Percentiles rank a stretch among this genome's conserved stretches.
These are phyloP conservation scores for Mohoua ochrocephala DNA, from an alignment of 2,113 vertebrate genomes.

Conservation along the genomic window DNA sequence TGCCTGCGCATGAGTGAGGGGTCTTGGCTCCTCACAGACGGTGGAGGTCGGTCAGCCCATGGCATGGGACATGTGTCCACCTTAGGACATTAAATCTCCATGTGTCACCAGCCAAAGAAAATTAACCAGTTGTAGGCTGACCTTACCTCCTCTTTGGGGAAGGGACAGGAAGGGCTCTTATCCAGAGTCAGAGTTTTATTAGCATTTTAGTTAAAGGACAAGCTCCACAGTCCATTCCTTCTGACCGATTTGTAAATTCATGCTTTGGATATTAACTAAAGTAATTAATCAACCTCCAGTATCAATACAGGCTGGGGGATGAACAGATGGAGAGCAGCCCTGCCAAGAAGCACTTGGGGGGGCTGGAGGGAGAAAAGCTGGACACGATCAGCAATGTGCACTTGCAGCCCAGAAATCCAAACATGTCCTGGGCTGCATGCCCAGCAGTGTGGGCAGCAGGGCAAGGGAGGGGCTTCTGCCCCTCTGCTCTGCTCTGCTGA, in stretches of 20 bases:
- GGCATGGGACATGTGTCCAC: fast-evolving
- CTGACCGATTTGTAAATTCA: neutral
- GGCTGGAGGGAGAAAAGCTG: neutral
- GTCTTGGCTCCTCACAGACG: neutral
- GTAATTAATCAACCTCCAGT: neutral
- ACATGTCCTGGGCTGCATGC: neutral
- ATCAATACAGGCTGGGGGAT: neutral
- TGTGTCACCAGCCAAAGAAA: neutral
- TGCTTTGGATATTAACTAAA: neutral
- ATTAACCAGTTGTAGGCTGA: neutral
- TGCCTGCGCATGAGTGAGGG: fast-evolving
- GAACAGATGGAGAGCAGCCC: neutral
- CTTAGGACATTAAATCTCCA: neutral
- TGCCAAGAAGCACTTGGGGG: neutral
- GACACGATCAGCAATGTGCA: neutral
- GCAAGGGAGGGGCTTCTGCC: neutral
- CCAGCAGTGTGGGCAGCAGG: neutral
- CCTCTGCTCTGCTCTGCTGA: neutral
- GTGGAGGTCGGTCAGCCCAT: neutral
- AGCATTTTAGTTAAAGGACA: neutral
- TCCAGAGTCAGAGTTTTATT: neutral
- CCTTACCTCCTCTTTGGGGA: neutral
- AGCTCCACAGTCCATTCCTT: neutral
- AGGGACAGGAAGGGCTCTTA: neutral
- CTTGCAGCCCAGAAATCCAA: neutral